Evolutionary conservation across 2,113 vertebrate species (phyloP).

Genomic region (Seriola dumerili): DNA sequence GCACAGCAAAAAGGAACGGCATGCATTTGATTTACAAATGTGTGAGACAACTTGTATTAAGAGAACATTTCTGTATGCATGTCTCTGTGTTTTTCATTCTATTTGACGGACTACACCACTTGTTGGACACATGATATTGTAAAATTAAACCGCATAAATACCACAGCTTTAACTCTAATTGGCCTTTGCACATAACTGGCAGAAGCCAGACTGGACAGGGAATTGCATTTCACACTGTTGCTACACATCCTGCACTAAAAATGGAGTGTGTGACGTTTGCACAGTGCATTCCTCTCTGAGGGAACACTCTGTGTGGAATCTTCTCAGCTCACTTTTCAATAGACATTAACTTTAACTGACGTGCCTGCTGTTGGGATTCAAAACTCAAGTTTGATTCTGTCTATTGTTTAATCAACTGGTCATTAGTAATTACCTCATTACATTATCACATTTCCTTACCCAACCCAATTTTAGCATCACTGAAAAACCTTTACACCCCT

Average conservation of each 20-base stretch:
- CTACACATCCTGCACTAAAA: constrained; percentile 77
- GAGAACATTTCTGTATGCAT: background rate
- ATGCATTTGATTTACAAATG: constrained; percentile 56
- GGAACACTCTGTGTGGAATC: constrained; percentile 33
- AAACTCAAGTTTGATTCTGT: background rate
- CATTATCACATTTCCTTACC: background rate
- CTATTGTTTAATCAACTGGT: background rate
- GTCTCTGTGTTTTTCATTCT: background rate
- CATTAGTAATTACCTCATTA: background rate
- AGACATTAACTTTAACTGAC: constrained; percentile 5
- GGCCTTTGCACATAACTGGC: constrained; percentile 32
- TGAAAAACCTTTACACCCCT: background rate
- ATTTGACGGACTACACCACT: constrained; percentile 4
- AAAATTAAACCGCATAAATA: constrained; percentile 29
- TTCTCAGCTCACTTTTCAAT: constrained; percentile 63
- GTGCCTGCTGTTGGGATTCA: constrained; percentile 17
- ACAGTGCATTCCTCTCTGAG: constrained; percentile 45
- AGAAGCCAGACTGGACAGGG: constrained; percentile 33
- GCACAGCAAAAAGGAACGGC: constrained; percentile 58
- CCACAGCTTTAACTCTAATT: constrained; percentile 16
- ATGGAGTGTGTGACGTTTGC: constrained; percentile 65
- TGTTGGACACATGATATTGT: background rate
- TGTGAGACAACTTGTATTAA: constrained; percentile 24
- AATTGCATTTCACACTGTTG: constrained; percentile 74
- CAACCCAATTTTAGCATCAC: background rate